Evolutionary conservation across 1,140 invertebrate species (phyloP).

Genomic region (Drosophila tsacasi): DNA sequence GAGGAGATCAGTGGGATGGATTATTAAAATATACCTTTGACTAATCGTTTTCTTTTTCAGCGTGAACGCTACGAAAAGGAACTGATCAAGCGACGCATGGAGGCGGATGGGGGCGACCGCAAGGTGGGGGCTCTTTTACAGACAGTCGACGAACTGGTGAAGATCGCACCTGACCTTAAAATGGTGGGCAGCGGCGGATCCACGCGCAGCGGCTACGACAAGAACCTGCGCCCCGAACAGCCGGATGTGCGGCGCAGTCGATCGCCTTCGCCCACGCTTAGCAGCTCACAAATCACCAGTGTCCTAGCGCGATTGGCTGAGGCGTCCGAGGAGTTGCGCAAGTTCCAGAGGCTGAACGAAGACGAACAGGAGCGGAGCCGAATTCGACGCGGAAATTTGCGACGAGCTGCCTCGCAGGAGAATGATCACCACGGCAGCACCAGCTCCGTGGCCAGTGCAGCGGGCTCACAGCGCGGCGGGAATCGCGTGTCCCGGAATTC

Average conservation of each 20-base stretch:
- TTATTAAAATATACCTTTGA: neutral
- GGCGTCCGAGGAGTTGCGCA: slow-evolving; percentile 86
- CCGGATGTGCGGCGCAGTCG: slow-evolving; percentile 72
- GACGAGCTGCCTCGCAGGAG: slow-evolving; percentile 86
- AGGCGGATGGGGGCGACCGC: slow-evolving; percentile 85
- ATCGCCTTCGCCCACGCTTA: slow-evolving; percentile 75
- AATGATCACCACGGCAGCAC: slow-evolving; percentile 82
- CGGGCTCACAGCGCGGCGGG: slow-evolving; percentile 80
- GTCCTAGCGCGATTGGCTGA: slow-evolving; percentile 85
- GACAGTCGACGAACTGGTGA: slow-evolving; percentile 91
- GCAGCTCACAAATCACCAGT: slow-evolving; percentile 79
- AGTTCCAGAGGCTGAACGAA: slow-evolving; percentile 85
- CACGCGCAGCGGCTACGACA: slow-evolving; percentile 40
- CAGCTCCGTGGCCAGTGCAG: slow-evolving; percentile 76
- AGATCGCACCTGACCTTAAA: slow-evolving; percentile 89
- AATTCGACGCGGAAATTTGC: slow-evolving; percentile 81
- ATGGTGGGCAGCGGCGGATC: slow-evolving; percentile 69
- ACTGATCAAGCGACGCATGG: slow-evolving; percentile 88
- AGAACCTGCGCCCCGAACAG: slow-evolving; percentile 76
- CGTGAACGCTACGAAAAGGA: slow-evolving; percentile 94
- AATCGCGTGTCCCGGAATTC: slow-evolving; percentile 84
- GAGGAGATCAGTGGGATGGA: slow-evolving; percentile 1
- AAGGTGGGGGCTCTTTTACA: slow-evolving; percentile 87
- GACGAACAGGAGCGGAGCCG: slow-evolving; percentile 86
- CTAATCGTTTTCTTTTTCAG: slow-evolving; percentile 15